These are phyloP conservation scores for Drosophila athabasca DNA, from an alignment of 1,140 invertebrate species.

Conservation along the genomic window DNA sequence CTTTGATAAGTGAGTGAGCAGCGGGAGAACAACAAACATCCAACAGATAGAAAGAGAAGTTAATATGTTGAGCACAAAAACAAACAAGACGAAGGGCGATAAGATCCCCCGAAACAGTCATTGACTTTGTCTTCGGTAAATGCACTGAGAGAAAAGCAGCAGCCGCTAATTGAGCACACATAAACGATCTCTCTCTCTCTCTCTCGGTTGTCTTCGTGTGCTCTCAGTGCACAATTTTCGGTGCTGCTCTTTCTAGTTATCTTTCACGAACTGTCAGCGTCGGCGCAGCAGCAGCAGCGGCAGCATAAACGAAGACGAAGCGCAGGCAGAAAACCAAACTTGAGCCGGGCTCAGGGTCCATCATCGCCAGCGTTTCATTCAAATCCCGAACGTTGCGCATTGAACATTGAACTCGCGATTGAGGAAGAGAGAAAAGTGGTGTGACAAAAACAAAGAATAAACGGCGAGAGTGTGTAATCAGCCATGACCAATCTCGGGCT, in stretches of 20 bases:
- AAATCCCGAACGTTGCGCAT: conserved; percentile 58
- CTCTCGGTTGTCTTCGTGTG: not conserved
- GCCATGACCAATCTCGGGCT: conserved; percentile 28
- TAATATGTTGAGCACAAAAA: conserved; percentile 20
- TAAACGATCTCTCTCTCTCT: conserved; percentile 1
- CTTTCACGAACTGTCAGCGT: conserved; percentile 48
- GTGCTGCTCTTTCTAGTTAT: conserved; percentile 26
- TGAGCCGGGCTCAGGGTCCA: conserved; percentile 53
- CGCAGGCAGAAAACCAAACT: conserved; percentile 15
- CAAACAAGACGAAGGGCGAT: conserved; percentile 46
- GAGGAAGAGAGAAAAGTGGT: not conserved
- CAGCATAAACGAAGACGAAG: conserved; percentile 8
- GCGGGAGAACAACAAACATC: conserved; percentile 10
- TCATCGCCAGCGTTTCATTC: conserved; percentile 53
- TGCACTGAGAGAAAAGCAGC: conserved; percentile 27
- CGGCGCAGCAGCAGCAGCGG: conserved; percentile 42
- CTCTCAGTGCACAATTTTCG: conserved; percentile 45
- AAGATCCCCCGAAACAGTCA: conserved; percentile 57
- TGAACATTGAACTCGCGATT: conserved; percentile 18
- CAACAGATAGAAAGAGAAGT: conserved; percentile 16
- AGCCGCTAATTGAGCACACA: too few species aligned
- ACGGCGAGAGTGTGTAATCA: conserved; percentile 12
- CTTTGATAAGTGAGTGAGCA: not conserved
- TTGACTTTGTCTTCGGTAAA: conserved; percentile 33
- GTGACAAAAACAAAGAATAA: conserved; percentile 17